phyloP scores from a whole-genome alignment of 2,888 invertebrate species.

The Acanthopleura granulata region DNA sequence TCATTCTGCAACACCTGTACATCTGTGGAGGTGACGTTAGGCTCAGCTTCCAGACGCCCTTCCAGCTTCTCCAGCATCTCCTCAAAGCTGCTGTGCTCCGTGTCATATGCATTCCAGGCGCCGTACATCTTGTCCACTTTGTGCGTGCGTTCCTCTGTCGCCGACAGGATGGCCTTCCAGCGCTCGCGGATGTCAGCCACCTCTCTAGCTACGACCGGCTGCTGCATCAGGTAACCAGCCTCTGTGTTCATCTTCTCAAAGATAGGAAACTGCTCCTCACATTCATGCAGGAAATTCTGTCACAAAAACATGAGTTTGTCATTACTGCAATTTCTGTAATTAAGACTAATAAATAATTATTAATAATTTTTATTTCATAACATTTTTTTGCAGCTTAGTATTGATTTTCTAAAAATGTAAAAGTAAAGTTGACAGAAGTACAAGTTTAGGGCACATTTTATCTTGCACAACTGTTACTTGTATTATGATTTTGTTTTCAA shows the following conservation, averaged over 20 bases:
- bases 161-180: conserved; percentile 55
- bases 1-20: conserved; percentile 61
- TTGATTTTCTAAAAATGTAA: neutral
- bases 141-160: conserved; percentile 56
- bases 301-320: conserved; percentile 34
- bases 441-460: too few relatives aligned
- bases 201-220: conserved; percentile 59
- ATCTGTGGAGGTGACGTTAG: conserved; percentile 57
- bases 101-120: conserved; percentile 58
- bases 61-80: conserved; percentile 53
- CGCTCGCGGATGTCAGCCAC: conserved; percentile 55
- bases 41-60: conserved; percentile 47
- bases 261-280: conserved; percentile 75
- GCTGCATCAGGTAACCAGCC: conserved; percentile 62
- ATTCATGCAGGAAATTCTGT: conserved; percentile 80
- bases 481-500: too few relatives aligned
- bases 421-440: too few relatives aligned
- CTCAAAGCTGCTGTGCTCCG: conserved; percentile 53
- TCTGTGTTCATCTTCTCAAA: conserved; percentile 63
- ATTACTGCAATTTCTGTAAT: conserved; percentile 73
- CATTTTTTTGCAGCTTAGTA: neutral
- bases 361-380: neutral
- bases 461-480: too few relatives aligned
- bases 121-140: conserved; percentile 57
- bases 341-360: conserved; percentile 57